A percentile compares a stretch with the other conserved stretches of the same genome.
Evolutionary conservation across 1,140 invertebrate species (phyloP).

Genomic region (Holcopasites calliopsidis): DNA sequence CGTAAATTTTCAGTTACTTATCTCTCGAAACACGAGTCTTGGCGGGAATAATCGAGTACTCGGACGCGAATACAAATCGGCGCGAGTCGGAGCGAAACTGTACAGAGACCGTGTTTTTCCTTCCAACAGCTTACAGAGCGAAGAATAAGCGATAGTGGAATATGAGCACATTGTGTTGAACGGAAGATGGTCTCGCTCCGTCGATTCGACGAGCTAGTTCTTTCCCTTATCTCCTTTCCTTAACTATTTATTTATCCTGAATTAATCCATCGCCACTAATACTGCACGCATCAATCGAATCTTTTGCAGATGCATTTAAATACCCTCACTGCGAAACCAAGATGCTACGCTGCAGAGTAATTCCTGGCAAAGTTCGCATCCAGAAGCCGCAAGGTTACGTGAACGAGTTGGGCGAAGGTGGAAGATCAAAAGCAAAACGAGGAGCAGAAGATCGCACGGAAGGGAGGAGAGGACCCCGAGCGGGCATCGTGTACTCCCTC

Average conservation of each 20-base stretch:
- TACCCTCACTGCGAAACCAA: not conserved
- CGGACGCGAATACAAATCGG: conserved; percentile 55
- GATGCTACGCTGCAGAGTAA: conserved; percentile 50
- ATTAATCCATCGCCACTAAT: no score
- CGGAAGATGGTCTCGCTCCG: conserved; percentile 29
- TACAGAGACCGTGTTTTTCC: not conserved
- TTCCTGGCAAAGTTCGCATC: no score
- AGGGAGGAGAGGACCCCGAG: conserved; percentile 19
- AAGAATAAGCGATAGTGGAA: conserved; percentile 16
- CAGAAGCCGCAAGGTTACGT: conserved; percentile 60
- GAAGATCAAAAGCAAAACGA: conserved; percentile 22
- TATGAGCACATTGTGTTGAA: conserved; percentile 24
- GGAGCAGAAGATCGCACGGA: conserved; percentile 36
- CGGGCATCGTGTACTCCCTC: conserved; percentile 49
- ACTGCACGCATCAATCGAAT: no score
- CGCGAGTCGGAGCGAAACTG: conserved; percentile 54
- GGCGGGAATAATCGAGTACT: conserved; percentile 18
- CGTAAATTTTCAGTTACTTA: no score
- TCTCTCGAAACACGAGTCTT: not conserved
- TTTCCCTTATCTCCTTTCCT: no score
- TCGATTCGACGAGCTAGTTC: conserved; percentile 15
- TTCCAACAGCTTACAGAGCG: conserved; percentile 11
- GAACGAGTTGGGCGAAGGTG: conserved; percentile 28
- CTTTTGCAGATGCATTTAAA: no score
- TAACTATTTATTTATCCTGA: no score